Evolutionary conservation across 2,797 vertebrate species (phyloP).

Genomic region (Sebastes iracundus): DNA sequence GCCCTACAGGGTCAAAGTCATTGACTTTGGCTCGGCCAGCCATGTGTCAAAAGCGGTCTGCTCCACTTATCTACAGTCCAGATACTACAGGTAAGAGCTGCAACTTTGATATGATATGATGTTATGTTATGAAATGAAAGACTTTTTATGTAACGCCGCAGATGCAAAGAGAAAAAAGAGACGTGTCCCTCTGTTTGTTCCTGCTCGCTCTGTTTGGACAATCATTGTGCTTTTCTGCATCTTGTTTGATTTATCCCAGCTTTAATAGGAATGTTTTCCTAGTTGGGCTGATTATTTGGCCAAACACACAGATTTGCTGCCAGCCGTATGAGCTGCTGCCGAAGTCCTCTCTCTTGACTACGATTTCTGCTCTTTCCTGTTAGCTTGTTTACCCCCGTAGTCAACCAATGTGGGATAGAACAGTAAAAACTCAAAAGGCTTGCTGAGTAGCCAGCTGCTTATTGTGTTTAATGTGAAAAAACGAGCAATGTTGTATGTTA

Average conservation of each 20-base stretch:
- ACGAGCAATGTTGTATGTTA: conserved; percentile 35
- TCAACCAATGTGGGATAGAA: conserved; percentile 31
- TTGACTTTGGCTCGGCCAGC: conserved; percentile 98
- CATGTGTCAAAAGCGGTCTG: conserved; percentile 99
- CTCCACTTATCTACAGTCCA: conserved; percentile 97
- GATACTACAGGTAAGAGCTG: conserved; percentile 96
- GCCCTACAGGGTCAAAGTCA: conserved; percentile 98
- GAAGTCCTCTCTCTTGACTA: conserved; percentile 9
- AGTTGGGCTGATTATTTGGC: conserved; percentile 47
- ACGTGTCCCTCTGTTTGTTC: neutral
- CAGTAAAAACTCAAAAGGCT: conserved; percentile 57
- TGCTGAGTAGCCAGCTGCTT: conserved; percentile 55
- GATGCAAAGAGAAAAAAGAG: neutral
- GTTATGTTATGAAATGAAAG: neutral
- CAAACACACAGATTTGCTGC: conserved; percentile 43
- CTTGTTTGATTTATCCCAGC: conserved; percentile 40
- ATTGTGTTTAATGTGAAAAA: conserved; percentile 63
- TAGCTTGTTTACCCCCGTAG: conserved; percentile 28
- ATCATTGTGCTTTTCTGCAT: conserved; percentile 23
- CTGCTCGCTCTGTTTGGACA: conserved; percentile 13
- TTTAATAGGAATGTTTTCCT: conserved; percentile 59
- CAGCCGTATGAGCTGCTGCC: conserved; percentile 37
- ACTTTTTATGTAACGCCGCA: neutral
- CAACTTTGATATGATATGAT: neutral
- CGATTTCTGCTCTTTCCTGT: conserved; percentile 18